Conservation (phyloP, 1,140 invertebrate species). For the Lasioglossum albipes region DNA sequence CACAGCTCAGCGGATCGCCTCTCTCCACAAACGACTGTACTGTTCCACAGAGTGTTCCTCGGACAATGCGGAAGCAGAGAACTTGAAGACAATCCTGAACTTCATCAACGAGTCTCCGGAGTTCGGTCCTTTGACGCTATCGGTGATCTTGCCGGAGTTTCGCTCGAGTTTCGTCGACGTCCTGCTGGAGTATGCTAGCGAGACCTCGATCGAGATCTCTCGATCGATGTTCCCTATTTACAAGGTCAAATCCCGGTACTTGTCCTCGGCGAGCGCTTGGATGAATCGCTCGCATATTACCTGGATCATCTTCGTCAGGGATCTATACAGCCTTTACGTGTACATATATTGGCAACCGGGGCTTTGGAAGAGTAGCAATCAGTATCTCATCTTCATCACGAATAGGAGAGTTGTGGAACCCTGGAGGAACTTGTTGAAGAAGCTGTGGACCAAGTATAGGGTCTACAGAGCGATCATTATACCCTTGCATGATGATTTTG, state of each 20-base stretch:
- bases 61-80: background rate
- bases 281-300: slow-evolving; percentile 27
- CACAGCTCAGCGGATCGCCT: background rate
- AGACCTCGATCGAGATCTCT: slow-evolving; percentile 28
- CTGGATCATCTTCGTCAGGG: slow-evolving; percentile 53
- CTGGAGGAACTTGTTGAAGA: slow-evolving; percentile 19
- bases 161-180: slow-evolving; percentile 24
- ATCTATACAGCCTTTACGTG: slow-evolving; percentile 8
- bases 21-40: background rate
- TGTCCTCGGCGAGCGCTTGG: slow-evolving; percentile 17
- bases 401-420: accelerated
- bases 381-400: slow-evolving; percentile 49
- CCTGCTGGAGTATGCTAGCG: slow-evolving; percentile 15
- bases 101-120: slow-evolving; percentile 35
- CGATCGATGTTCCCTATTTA: background rate
- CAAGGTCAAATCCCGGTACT: slow-evolving; percentile 26
- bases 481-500: slow-evolving; percentile 46
- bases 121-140: slow-evolving; percentile 45
- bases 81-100: slow-evolving; percentile 42
- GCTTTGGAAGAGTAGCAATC: slow-evolving; percentile 47
- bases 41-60: background rate
- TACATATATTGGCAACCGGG: slow-evolving; percentile 19
- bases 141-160: slow-evolving; percentile 35
- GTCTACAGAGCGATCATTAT: slow-evolving; percentile 54
- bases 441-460: slow-evolving; percentile 52